Percentiles rank a stretch among this genome's conserved stretches.
Conservation (phyloP, 2,113 vertebrate genomes). For the Condylura cristata region DNA sequence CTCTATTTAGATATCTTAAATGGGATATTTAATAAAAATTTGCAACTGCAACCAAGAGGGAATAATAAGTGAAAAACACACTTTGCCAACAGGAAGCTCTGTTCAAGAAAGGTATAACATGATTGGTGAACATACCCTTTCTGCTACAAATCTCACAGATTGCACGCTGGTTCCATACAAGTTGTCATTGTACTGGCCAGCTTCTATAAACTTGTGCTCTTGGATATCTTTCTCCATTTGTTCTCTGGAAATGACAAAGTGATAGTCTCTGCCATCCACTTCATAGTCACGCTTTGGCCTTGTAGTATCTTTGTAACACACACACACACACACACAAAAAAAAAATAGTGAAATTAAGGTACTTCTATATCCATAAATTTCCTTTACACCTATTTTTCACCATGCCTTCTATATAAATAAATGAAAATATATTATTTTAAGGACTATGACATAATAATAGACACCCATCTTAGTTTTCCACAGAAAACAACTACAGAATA, state of each 20-base stretch:
- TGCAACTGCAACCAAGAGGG: conserved; percentile 10
- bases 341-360: conserved; percentile 42
- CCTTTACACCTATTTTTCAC: neutral
- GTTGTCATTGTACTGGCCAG: conserved; percentile 98
- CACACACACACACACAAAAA: neutral
- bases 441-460: neutral
- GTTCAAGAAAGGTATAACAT: neutral
- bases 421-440: neutral
- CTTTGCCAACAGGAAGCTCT: neutral
- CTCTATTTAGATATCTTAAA: conserved; percentile 36
- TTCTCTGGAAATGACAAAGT: conserved; percentile 97
- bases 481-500: neutral
- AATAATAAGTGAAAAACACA: neutral
- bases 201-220: conserved; percentile 99
- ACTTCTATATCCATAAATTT: neutral
- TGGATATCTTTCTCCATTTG: conserved; percentile 99
- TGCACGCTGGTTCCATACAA: conserved; percentile 98
- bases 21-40: conserved; percentile 45
- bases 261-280: conserved; percentile 96
- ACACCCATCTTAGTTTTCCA: neutral
- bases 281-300: conserved; percentile 96
- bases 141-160: conserved; percentile 97
- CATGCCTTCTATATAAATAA: neutral
- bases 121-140: conserved; percentile 89
- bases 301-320: conserved; percentile 91